Evolutionary conservation across 2,113 vertebrate genomes (phyloP), one percentile per base, ranked within the genome.

Genomic region (Helogale parvula): DNA sequence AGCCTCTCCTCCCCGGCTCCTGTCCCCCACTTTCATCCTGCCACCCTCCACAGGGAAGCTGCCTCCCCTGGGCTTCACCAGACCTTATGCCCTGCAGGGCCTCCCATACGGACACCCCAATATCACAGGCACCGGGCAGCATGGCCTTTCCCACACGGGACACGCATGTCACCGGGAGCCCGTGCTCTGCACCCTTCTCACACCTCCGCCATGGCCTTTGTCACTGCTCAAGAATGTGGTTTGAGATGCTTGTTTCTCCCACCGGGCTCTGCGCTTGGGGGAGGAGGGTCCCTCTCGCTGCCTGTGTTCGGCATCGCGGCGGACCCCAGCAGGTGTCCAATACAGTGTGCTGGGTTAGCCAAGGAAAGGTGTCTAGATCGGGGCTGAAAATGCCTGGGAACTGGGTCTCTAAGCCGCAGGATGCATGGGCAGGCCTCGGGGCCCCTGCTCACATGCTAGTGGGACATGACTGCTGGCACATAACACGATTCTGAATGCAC

Each of bases 81-180:
- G 77, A 35, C 13, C 65, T 8, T 54, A 81, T 4, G 14, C 25
- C 15, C 33, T 7, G 10, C 17, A 1, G 35, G 25, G 47, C 19
- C 45, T 52, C 66, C 65, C 52, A 38, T 19, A 19, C 41, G n/a
- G n/a, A 65, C 21, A 35, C 33, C 16, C 69, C 23, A 31, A 35
- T n/a, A 7, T 25, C 7, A n/a, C 19, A 27, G 74, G 68, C 74
- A 15, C 47, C 0, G 0, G 27, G n/a, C 38, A 47, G 4, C 41
- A 5, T 2, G 1, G 19, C 68, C 63, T 71, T 38, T 31, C 69
- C 77, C 33, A 35, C 0, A 0, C 3, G 27, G 31, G 45, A 7
- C 1, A 21, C 15, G 23, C 41, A 23, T 2, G 0, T 33, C 88
- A 23, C 81, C 0, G n/a, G 27, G 23, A 92, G 29, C 54, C 57